Base-by-base conservation (phyloP, 2,888 invertebrate genomes). In the Shargacucullia verbasci region DNA sequence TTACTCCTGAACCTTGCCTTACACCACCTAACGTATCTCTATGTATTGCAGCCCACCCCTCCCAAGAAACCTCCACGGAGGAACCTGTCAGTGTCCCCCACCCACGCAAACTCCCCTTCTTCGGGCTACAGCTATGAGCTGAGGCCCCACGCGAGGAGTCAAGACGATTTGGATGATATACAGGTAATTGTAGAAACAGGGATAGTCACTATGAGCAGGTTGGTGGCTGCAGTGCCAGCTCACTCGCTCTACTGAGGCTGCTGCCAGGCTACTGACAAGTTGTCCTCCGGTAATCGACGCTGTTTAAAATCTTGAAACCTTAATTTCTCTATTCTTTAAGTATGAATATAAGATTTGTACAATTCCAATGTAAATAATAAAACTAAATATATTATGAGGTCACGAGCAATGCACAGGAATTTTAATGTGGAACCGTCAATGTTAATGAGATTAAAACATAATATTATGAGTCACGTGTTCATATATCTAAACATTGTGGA, bases 21-120 rank as follows among this genome's bases (percentile, higher is more conserved):
- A 47, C 54, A 39, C 61, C 33, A 52, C 34, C 73, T 76, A 76
- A 75, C 63, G 44, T 41, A 46, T 54, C 37, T 64, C 55, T 71
- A 67, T 76, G 70, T 74, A 74, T 84, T 84, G 40, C 94, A 97
- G 97, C 97, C 97, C 47, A 97, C 97, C 53, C 97, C 98, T 53
- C 98, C 98, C 43, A 98, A 98, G 93, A 98, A 98, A 89, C 98
- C 98, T 63, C 98, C 98, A 2, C 95, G 98, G 47, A 95, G 98
- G 73, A 98, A 98, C 88, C 94, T 98, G 53, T 97, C 97, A 11
- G 97, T 97, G 60, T 98, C 98, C 13, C 98, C 98, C 20, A 98
- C 97, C 27, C 97, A 98, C 83, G 95, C 95, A 62, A 95, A 95
- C 80, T 92, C 92, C 56, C 92, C 93, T 35, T 93, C 94, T 50